Evolutionary conservation across 2,797 vertebrate genomes (phyloP).

Genomic region (Ciconia nigra): DNA sequence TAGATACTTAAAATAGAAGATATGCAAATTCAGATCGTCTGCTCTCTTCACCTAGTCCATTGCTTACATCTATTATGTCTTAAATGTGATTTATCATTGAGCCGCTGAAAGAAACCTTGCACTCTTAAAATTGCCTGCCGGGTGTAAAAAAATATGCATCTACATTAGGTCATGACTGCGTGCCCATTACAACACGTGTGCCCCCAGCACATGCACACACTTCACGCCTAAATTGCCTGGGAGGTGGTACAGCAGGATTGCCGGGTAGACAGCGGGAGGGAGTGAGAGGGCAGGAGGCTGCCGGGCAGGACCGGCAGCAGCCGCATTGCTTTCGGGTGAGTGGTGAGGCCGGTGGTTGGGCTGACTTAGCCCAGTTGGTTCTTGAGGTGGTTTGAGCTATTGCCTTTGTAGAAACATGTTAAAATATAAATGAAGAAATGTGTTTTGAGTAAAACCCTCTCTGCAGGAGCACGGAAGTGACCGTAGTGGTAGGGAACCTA

Average conservation of each 20-base stretch:
- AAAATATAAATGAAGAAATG: constrained; percentile 10
- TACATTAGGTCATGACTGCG: background rate
- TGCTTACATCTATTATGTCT: background rate
- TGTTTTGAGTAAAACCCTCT: background rate
- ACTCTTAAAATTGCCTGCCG: background rate
- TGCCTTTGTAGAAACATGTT: constrained; percentile 9
- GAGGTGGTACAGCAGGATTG: background rate
- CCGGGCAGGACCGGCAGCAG: background rate
- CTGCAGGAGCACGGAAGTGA: background rate
- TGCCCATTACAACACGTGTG: background rate
- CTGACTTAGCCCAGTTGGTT: background rate
- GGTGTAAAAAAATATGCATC: fast-evolving
- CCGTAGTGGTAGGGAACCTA: background rate
- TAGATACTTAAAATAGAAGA: constrained; percentile 29
- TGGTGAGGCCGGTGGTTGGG: background rate
- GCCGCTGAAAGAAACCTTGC: background rate
- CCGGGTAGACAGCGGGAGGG: background rate
- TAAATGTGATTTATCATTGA: background rate
- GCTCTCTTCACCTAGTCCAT: background rate
- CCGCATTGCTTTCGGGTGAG: background rate
- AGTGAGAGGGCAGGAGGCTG: background rate
- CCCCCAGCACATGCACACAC: background rate
- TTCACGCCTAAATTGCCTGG: background rate
- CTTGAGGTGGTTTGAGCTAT: background rate
- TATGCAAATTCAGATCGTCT: background rate